Percentiles rank a stretch among this genome's conserved stretches.
phyloP scores from a whole-genome alignment of 2,888 invertebrate species.

The Camponotus fellah region DNA sequence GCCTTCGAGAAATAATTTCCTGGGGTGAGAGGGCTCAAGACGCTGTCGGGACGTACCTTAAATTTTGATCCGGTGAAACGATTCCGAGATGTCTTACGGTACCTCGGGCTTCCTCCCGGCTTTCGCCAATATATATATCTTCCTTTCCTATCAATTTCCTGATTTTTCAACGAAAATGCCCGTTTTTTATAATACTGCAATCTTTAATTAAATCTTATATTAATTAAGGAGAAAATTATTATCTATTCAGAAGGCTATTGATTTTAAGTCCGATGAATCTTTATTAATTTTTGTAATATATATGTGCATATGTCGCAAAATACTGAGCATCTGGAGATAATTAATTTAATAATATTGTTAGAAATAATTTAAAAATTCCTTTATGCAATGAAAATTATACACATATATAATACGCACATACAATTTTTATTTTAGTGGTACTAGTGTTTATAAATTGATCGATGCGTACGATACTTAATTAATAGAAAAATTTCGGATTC shows the following conservation, averaged over 20 bases:
- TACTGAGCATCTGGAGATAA: neutral
- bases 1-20: constrained; percentile 74
- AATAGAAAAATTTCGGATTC: constrained; percentile 62
- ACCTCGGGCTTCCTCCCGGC: constrained; percentile 40
- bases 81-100: constrained; percentile 70
- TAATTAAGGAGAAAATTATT: neutral
- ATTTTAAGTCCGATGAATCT: neutral
- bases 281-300: neutral
- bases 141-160: constrained; percentile 25
- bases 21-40: constrained; percentile 60
- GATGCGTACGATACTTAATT: constrained; percentile 55
- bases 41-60: constrained; percentile 62
- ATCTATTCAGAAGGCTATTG: neutral
- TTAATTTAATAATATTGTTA: neutral
- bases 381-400: neutral
- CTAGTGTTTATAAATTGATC: constrained; percentile 27
- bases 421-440: constrained; percentile 25
- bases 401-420: constrained; percentile 1
- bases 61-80: constrained; percentile 75
- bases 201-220: neutral
- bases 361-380: neutral
- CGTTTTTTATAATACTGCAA: neutral
- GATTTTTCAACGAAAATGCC: neutral
- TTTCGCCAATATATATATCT: constrained; percentile 30
- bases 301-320: neutral